Conservation (phyloP, 2,888 invertebrate species). For the Villa cingulata region DNA sequence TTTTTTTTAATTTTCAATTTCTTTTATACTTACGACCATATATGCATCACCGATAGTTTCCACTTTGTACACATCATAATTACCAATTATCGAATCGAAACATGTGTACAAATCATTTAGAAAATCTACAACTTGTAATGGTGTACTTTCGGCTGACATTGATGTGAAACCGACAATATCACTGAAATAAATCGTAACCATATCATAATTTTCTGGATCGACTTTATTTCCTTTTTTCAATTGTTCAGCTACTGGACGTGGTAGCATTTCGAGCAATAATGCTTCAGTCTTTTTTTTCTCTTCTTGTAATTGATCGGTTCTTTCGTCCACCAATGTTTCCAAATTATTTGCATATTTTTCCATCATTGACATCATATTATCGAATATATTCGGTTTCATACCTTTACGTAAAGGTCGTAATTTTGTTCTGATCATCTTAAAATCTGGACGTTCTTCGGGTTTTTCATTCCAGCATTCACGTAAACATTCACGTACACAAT, state of each 20-base stretch:
- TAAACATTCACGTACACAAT: conserved; percentile 73
- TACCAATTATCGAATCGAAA: conserved; percentile 86
- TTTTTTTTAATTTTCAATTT: too few relatives aligned
- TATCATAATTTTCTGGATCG: conserved; percentile 80
- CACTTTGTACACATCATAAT: conserved; percentile 89
- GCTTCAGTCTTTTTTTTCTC: conserved; percentile 96
- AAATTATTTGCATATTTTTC: conserved; percentile 93
- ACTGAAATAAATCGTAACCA: conserved; percentile 80
- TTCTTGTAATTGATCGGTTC: conserved; percentile 84
- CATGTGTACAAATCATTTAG: conserved; percentile 88
- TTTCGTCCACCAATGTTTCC: conserved; percentile 83
- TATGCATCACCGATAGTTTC: conserved; percentile 87
- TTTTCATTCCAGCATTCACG: conserved; percentile 80
- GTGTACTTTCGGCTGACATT: conserved; percentile 85
- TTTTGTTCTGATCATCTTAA: conserved; percentile 63
- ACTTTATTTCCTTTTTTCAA: conserved; percentile 80
- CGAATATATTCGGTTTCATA: conserved; percentile 92
- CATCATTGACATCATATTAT: conserved; percentile 98
- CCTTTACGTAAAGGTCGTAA: conserved; percentile 74
- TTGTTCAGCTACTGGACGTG: conserved; percentile 82
- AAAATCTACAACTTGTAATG: conserved; percentile 82
- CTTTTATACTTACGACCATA: conserved; percentile 59
- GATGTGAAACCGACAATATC: conserved; percentile 89
- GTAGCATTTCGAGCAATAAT: conserved; percentile 74
- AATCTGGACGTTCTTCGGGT: conserved; percentile 67